Percentiles rank a stretch among this genome's conserved stretches.
phyloP scores from a whole-genome alignment of 2,113 vertebrate species.

The Oophaga pumilio region DNA sequence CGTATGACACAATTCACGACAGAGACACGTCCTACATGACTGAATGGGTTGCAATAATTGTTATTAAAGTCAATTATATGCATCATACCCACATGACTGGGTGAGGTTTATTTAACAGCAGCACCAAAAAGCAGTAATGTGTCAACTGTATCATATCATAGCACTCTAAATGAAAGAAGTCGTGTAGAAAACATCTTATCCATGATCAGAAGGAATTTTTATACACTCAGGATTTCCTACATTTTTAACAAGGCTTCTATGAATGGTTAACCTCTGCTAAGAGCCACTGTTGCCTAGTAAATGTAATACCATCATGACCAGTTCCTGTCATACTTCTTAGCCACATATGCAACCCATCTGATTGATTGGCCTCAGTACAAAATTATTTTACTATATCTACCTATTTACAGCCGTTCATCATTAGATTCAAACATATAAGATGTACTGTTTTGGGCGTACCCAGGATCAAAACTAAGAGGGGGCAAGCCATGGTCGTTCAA shows the following conservation, averaged over 20 bases:
- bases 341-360: conserved; percentile 40
- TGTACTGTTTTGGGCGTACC: no score
- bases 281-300: conserved; percentile 49
- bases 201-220: conserved; percentile 18
- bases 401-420: background rate
- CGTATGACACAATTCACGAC: no score
- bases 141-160: background rate
- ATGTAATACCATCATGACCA: conserved; percentile 43
- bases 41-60: no score
- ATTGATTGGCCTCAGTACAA: conserved; percentile 20
- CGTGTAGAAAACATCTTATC: background rate
- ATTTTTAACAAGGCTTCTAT: conserved; percentile 18
- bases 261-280: conserved; percentile 15
- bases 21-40: no score
- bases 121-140: background rate
- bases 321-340: conserved; percentile 30
- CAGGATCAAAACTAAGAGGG: no score
- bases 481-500: no score
- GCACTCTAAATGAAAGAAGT: background rate
- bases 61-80: no score
- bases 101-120: no score
- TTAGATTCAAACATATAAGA: conserved; percentile 9
- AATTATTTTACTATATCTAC: background rate
- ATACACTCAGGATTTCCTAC: background rate
- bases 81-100: no score